Conservation (phyloP, 2,113 vertebrate genomes). For the Isichthys henryi region DNA sequence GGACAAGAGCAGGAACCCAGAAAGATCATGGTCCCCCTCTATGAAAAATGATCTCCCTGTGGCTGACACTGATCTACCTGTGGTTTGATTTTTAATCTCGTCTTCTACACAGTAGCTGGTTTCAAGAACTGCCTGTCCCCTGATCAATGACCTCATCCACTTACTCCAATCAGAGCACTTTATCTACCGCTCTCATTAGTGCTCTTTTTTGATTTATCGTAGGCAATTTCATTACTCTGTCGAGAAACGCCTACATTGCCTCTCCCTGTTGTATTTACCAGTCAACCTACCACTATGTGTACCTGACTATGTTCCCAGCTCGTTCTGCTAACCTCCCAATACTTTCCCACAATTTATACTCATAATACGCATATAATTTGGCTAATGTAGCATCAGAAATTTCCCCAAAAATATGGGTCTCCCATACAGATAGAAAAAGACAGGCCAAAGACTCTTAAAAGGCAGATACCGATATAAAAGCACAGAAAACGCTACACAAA, state of each 20-base stretch:
- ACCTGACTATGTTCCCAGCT: background rate
- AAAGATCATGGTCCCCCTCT: background rate
- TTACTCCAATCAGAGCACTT: background rate
- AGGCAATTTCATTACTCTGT: background rate
- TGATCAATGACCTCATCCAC: background rate
- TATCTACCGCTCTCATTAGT: background rate
- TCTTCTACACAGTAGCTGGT: background rate
- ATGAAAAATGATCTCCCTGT: background rate
- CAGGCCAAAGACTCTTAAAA: constrained; percentile 10
- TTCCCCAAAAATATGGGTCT: background rate
- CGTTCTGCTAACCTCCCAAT: background rate
- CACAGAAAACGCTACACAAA: background rate
- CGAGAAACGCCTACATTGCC: background rate
- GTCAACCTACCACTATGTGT: background rate
- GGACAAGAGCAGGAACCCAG: background rate
- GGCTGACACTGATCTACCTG: background rate
- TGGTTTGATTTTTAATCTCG: background rate
- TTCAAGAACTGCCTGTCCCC: background rate
- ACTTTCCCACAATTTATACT: background rate
- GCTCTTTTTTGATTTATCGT: background rate
- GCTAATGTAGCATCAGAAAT: constrained; percentile 13
- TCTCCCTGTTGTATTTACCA: background rate
- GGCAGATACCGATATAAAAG: constrained; percentile 11
- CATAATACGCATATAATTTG: constrained; percentile 19
- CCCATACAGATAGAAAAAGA: constrained; percentile 16